These are phyloP conservation scores for Urocolius indicus DNA, from an alignment of 2,113 vertebrate species.

Conservation along the genomic window DNA sequence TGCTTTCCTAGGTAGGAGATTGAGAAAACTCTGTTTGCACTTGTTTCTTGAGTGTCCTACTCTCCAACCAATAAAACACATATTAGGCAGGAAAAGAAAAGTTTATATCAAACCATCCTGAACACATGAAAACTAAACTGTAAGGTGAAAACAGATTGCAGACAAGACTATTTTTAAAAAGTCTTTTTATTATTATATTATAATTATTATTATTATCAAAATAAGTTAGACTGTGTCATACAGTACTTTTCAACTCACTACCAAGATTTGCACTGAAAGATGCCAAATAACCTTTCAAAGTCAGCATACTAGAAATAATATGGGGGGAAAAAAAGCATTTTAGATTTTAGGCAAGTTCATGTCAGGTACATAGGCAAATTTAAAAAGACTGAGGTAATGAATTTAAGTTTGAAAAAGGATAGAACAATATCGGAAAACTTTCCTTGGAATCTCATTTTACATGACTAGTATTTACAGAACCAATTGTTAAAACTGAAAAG, in stretches of 20 bases:
- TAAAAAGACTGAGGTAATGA: not conserved
- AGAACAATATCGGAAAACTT: not conserved
- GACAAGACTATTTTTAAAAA: not conserved
- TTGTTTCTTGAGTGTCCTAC: not conserved
- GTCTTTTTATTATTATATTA: not conserved
- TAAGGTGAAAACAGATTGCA: not conserved
- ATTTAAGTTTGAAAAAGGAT: not conserved
- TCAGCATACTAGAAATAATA: not conserved
- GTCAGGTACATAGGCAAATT: not conserved
- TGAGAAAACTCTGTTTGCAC: not conserved
- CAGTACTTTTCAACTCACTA: not conserved
- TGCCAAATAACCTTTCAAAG: not conserved
- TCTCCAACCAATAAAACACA: not conserved
- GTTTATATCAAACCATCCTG: not conserved
- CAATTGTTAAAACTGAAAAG: not conserved
- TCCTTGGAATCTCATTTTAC: not conserved
- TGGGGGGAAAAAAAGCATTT: not conserved
- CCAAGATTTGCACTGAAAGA: not conserved
- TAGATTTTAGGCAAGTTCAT: not conserved
- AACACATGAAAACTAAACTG: not conserved
- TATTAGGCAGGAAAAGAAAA: not conserved
- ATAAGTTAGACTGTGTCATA: not conserved
- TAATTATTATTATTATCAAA: not conserved
- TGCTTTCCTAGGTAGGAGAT: not conserved
- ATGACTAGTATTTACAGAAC: not conserved